These are phyloP conservation scores for Plodia interpunctella DNA, from an alignment of 1,140 invertebrate species.

Conservation along the genomic window DNA sequence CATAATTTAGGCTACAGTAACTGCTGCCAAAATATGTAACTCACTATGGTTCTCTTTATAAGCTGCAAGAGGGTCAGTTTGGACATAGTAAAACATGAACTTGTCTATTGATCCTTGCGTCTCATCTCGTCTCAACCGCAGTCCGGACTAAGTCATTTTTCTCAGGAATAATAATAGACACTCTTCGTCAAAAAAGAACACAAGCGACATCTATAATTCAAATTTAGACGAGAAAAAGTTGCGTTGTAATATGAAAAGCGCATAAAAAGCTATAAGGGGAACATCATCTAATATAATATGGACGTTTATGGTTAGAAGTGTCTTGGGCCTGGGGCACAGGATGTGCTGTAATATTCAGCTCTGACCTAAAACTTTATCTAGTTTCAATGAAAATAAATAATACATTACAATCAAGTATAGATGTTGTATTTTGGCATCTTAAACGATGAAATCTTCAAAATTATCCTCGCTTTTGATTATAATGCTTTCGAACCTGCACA, in stretches of 20 bases:
- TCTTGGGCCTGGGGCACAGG: background rate
- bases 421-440: background rate
- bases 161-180: no score
- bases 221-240: background rate
- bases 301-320: background rate
- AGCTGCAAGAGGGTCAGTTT: no score
- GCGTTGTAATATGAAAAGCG: background rate
- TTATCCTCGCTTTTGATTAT: no score
- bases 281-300: background rate
- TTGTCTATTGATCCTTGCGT: no score
- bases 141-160: no score
- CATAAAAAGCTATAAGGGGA: background rate
- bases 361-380: background rate
- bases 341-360: background rate
- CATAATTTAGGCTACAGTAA: no score
- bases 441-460: no score
- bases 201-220: background rate
- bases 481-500: no score
- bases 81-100: no score
- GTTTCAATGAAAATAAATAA: background rate
- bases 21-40: no score
- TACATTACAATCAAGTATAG: background rate
- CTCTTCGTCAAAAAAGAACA: background rate
- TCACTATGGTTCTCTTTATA: no score
- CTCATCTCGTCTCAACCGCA: no score